Evolutionary conservation across 1,140 invertebrate species (phyloP).

Genomic region (Drosophila hydei): DNA sequence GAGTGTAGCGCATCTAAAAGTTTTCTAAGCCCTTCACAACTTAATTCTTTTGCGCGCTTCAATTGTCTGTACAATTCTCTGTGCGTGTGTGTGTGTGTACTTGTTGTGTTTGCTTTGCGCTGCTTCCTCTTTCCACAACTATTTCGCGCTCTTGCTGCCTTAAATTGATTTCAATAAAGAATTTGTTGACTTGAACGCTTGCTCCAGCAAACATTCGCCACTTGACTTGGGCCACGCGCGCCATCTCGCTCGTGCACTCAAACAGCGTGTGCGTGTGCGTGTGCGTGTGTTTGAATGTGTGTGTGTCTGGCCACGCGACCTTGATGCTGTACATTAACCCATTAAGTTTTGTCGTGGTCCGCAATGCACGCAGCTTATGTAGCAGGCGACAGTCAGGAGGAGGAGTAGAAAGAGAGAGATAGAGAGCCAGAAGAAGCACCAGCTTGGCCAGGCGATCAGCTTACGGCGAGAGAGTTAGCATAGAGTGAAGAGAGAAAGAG

Average conservation of each 20-base stretch:
- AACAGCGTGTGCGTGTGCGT: slow-evolving; percentile 25
- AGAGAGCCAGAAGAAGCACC: neutral
- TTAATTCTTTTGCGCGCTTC: slow-evolving; percentile 12
- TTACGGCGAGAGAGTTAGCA: neutral
- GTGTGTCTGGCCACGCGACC: slow-evolving; percentile 64
- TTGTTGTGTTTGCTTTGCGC: slow-evolving; percentile 59
- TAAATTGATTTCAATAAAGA: slow-evolving; percentile 80
- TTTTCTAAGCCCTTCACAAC: slow-evolving; percentile 4
- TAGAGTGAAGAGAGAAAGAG: neutral
- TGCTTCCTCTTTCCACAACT: slow-evolving; percentile 48
- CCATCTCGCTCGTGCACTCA: slow-evolving; percentile 1
- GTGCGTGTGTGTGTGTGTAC: slow-evolving; percentile 28
- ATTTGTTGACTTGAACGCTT: slow-evolving; percentile 55
- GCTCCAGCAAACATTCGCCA: slow-evolving; percentile 40
- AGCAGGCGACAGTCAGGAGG: neutral
- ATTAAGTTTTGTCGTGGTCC: slow-evolving; percentile 64
- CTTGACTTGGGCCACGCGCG: slow-evolving; percentile 31
- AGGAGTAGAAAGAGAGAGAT: slow-evolving; percentile 1
- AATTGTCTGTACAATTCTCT: slow-evolving; percentile 33
- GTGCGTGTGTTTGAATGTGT: slow-evolving; percentile 24
- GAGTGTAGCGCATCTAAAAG: slow-evolving; percentile 19
- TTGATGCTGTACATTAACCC: slow-evolving; percentile 81
- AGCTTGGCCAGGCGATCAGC: no score
- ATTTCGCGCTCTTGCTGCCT: slow-evolving; percentile 51
- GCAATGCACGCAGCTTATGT: slow-evolving; percentile 25